Conservation (phyloP, 1,140 invertebrate species). For the Heliconius hewitsoni region DNA sequence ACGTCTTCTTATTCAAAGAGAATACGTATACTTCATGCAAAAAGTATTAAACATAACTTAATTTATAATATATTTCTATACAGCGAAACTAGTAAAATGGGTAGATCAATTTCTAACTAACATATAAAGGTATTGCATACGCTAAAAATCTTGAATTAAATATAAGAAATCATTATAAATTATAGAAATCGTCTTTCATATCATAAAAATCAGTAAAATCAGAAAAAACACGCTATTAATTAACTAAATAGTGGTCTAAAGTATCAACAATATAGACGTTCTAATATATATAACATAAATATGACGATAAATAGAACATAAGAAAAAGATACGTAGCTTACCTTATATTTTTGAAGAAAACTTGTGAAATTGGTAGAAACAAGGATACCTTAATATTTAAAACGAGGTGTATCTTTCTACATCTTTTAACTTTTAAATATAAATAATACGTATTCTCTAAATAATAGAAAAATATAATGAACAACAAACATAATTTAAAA, state of each 20-base stretch:
- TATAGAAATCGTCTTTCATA: no score
- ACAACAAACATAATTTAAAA: constrained; percentile 22
- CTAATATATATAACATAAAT: not conserved
- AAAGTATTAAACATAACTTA: not conserved
- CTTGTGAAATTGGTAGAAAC: not conserved
- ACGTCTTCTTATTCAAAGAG: not conserved
- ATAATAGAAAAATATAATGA: not conserved
- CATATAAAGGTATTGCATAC: no score
- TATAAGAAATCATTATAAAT: no score
- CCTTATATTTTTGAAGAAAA: not conserved
- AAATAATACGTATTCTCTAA: not conserved
- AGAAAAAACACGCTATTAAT: not conserved
- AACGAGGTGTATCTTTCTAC: no score
- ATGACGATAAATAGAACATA: no score
- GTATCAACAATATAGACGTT: not conserved
- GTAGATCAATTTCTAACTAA: no score
- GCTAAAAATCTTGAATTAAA: no score
- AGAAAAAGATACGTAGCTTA: not conserved
- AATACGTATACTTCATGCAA: not conserved
- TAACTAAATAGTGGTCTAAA: not conserved
- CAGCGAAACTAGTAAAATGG: no score
- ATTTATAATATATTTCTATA: not conserved
- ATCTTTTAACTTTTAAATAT: not conserved
- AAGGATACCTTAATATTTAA: no score
- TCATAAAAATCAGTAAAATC: no score